Base-by-base conservation (phyloP, 2,797 vertebrate species). In the Intellagama lesueurii region DNA sequence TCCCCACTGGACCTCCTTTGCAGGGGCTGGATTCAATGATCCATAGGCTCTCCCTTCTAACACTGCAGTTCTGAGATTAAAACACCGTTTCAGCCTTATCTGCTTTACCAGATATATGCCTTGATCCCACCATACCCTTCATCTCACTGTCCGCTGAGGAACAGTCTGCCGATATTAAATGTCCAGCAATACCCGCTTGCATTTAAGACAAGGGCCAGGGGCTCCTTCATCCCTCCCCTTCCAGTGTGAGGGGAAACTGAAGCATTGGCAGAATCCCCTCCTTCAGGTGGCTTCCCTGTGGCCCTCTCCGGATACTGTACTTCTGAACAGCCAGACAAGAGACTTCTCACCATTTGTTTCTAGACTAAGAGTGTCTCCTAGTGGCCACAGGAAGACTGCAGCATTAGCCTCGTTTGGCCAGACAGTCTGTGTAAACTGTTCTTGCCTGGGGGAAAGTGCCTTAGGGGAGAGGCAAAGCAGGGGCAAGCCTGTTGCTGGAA, bases 361-460 rank as follows among this genome's bases (percentile, higher is more conserved):
- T 81, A 68, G 82, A 75, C 69, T n/a, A 68, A 22, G 44, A 85
- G 86, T 26, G 47, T 73, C 86, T 88, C 86, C 86, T 76, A 66
- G 75, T 85, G 76, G 82, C 44, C 14, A 1, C 11, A 56, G 56
- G 26, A 35, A 68, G 40, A 26, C 6, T 90, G 56, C 28, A 84
- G 19, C 24, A 6, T 28, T 28, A 80, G 28, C 7, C 66, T 73
- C 26, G 24, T 30, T 22, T 28, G 6, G 16, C 22, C 22, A 70
- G 12, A 52, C 17, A 76, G 8, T 7, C 52, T 52, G 44, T 40
- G 40, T 40, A 40, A 40, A 52, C 3, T 30, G 24, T 44, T 83
- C 44, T 5, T 76, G 69, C 40, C n/a, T 64, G 24, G 11, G 16
- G 22, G 26, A 40, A 81, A 47, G 12, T 26, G 30, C 14, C 24